A percentile compares a stretch with the other conserved stretches of the same genome.
phyloP scores from a whole-genome alignment of 2,888 invertebrate species.

The Netelia melanura region DNA sequence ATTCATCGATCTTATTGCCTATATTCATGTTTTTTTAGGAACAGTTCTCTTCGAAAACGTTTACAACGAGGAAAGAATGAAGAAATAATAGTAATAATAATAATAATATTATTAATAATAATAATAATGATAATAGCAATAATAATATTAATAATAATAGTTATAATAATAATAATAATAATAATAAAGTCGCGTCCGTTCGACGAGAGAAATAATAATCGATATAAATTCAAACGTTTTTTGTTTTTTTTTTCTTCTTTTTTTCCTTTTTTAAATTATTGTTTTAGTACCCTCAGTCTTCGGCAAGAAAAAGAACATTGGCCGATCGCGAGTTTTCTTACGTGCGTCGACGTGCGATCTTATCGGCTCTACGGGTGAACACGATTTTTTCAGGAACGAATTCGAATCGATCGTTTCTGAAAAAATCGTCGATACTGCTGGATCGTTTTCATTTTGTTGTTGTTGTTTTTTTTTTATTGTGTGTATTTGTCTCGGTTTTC shows the following conservation, averaged over 20 bases:
- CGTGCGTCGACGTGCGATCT: slow-evolving; percentile 35
- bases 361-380: slow-evolving; percentile 57
- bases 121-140: slow-evolving; percentile 44
- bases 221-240: slow-evolving; percentile 52
- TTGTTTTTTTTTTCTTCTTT: slow-evolving; percentile 61
- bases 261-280: too few relatives aligned
- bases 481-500: slow-evolving; percentile 24
- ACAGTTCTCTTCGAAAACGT: slow-evolving; percentile 83
- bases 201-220: slow-evolving; percentile 66
- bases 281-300: slow-evolving; percentile 82
- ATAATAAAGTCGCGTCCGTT: slow-evolving; percentile 37
- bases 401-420: slow-evolving; percentile 72
- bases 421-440: slow-evolving; percentile 71
- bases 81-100: slow-evolving; percentile 65
- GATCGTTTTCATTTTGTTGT: neutral
- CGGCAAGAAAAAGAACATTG: slow-evolving; percentile 76
- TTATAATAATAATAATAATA: slow-evolving; percentile 45
- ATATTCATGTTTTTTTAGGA: slow-evolving; percentile 81
- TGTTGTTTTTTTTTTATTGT: slow-evolving; percentile 9
- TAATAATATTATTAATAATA: slow-evolving; percentile 60
- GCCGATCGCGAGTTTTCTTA: slow-evolving; percentile 28
- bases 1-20: slow-evolving; percentile 82
- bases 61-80: slow-evolving; percentile 77
- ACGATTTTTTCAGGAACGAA: slow-evolving; percentile 77
- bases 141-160: slow-evolving; percentile 53